phyloP scores from a whole-genome alignment of 2,888 invertebrate genomes.

The Campoplex capitator region DNA sequence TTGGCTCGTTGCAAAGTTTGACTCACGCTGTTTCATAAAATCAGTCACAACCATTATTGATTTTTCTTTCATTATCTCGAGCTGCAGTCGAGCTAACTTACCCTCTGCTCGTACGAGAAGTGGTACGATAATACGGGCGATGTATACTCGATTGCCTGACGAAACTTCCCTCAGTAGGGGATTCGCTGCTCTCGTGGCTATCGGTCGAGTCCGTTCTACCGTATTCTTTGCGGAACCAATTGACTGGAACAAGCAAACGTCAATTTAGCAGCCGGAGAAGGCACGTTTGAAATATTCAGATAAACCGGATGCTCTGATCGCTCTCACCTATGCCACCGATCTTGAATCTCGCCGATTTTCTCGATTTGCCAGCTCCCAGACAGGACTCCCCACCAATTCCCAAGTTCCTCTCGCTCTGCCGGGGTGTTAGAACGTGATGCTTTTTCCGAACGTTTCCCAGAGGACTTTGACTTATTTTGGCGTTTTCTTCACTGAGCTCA shows the following conservation, averaged over 20 bases:
- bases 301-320: not conserved
- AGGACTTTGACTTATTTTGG: slow-evolving; percentile 91
- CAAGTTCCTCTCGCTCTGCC: slow-evolving; percentile 93
- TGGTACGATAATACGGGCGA: slow-evolving; percentile 80
- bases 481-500: slow-evolving; percentile 90
- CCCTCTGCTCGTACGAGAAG: slow-evolving; percentile 79
- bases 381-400: slow-evolving; percentile 86
- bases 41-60: not conserved
- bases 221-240: slow-evolving; percentile 87
- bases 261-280: not conserved
- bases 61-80: not conserved
- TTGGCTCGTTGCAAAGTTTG: slow-evolving; percentile 92
- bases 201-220: slow-evolving; percentile 85
- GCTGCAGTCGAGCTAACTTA: slow-evolving; percentile 66
- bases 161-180: slow-evolving; percentile 85
- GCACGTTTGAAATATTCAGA: not conserved
- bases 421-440: slow-evolving; percentile 91
- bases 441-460: slow-evolving; percentile 91
- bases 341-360: slow-evolving; percentile 87
- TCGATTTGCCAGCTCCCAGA: slow-evolving; percentile 76
- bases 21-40: slow-evolving; percentile 85
- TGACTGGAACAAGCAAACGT: slow-evolving; percentile 82
- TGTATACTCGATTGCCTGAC: slow-evolving; percentile 85
- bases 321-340: slow-evolving; percentile 90
- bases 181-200: slow-evolving; percentile 86